These are phyloP conservation scores for Ypsolopha sequella DNA, from an alignment of 2,888 invertebrate genomes.

Conservation along the genomic window DNA sequence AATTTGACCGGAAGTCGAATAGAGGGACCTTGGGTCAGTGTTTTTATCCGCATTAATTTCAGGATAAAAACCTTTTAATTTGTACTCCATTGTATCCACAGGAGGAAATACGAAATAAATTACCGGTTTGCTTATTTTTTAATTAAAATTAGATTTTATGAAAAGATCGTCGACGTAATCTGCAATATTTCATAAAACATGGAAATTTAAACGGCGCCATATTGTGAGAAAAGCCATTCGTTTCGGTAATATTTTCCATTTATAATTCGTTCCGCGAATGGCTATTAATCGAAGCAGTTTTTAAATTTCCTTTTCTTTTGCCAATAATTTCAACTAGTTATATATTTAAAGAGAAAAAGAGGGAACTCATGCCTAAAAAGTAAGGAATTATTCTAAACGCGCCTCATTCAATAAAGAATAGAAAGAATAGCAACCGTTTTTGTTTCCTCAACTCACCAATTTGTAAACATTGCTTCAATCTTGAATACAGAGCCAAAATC, in stretches of 20 bases:
- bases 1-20: neutral
- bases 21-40: neutral
- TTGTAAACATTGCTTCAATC: constrained; percentile 59
- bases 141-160: constrained; percentile 63
- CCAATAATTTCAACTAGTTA: too few species aligned
- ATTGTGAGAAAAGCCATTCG: constrained; percentile 61
- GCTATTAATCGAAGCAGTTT: neutral
- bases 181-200: constrained; percentile 65
- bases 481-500: constrained; percentile 33
- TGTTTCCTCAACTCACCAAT: constrained; percentile 40
- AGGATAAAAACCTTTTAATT: constrained; percentile 36
- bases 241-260: constrained; percentile 58
- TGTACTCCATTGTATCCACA: constrained; percentile 45
- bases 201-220: constrained; percentile 65
- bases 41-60: constrained; percentile 9
- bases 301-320: neutral
- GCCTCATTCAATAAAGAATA: constrained; percentile 33
- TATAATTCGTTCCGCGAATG: constrained; percentile 45
- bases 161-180: constrained; percentile 51
- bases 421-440: constrained; percentile 33
- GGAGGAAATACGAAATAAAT: constrained; percentile 48
- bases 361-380: neutral
- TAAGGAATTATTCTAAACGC: constrained; percentile 25
- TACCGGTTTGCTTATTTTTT: constrained; percentile 59
- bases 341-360: too few species aligned